Percentiles rank a stretch among this genome's conserved stretches.
Evolutionary conservation across 2,797 vertebrate species (phyloP).

Genomic region (Parauchenoglanis ngamensis): DNA sequence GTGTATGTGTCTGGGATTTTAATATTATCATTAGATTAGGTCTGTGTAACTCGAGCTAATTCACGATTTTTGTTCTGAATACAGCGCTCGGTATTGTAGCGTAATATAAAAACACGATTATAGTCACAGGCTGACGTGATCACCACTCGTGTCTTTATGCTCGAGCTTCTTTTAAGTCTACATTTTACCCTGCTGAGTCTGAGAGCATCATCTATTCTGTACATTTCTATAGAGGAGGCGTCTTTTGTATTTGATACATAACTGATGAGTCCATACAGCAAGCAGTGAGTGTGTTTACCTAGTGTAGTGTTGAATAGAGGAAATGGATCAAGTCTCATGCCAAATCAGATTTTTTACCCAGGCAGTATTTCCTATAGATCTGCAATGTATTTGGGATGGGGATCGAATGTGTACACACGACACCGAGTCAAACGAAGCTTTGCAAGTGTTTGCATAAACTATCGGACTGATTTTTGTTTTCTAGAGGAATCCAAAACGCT

Average conservation of each 20-base stretch:
- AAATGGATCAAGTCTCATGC: not conserved
- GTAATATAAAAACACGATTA: not conserved
- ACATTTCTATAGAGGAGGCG: not conserved
- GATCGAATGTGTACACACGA: not conserved
- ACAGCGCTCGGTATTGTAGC: not conserved
- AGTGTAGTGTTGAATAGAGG: not conserved
- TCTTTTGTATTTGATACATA: not conserved
- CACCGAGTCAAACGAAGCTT: not conserved
- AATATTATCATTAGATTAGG: not conserved
- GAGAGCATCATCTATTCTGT: not conserved
- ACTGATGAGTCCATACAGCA: not conserved
- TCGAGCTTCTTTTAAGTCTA: not conserved
- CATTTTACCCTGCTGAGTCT: not conserved
- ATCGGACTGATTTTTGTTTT: not conserved
- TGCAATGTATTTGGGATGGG: not conserved
- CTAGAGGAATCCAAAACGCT: not conserved
- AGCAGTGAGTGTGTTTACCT: not conserved
- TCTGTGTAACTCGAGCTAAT: not conserved
- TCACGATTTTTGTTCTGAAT: not conserved
- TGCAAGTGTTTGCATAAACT: not conserved
- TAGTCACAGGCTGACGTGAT: not conserved
- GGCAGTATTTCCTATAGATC: not conserved
- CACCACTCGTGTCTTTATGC: not conserved
- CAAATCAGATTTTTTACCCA: not conserved
- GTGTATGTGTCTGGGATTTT: not conserved